Evolutionary conservation across 2,888 invertebrate genomes (phyloP), one percentile per base, ranked within the genome.

Genomic region (Camponotus fellah): DNA sequence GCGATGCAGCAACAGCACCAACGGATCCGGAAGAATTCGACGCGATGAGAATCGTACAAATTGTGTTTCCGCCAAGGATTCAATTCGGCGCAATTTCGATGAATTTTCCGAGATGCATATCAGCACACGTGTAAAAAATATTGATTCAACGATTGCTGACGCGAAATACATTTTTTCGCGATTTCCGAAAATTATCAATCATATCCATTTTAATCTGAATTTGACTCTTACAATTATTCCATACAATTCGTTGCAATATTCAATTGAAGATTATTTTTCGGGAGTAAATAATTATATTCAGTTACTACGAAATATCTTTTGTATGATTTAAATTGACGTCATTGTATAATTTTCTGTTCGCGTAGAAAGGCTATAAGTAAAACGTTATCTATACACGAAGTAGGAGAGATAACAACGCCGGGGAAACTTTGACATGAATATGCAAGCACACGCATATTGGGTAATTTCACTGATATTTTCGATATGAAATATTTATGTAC

Each of bases 31-130:
- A 46, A 46, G 72, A 71, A 60, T 34, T 34, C 26, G 12, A 37
- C 43, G 17, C 21, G 58, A 21, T 34, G 46, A 56, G 60, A 60
- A 46, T 21, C 60, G 58, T 34, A 43, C 53, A n/a, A 58, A 56
- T 71, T 71, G 58, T 56, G 43, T 60, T 58, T 46, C 26, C 34
- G 34, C 17, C 32, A 60, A 60, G 14, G 43, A 72, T 80, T 46
- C 17, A 72, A 80, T 80, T 80, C 60, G 60, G 71, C 72, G 37
- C 21, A 17, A 72, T 72, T 62, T 60, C 60, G 34, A 49, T 62
- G 49, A 37, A 46, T 46, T 37, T 9, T 40, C 6, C 6, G 40
- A 14, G 5, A 43, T 17, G 3, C 17, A 2, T 49, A 5, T 49
- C 49, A n/a, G n/a, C n/a, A 49, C n/a, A 49, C 17, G n/a, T n/a